Base-by-base conservation (phyloP, 1,140 invertebrate genomes). In the Macrobrachium nipponense region DNA sequence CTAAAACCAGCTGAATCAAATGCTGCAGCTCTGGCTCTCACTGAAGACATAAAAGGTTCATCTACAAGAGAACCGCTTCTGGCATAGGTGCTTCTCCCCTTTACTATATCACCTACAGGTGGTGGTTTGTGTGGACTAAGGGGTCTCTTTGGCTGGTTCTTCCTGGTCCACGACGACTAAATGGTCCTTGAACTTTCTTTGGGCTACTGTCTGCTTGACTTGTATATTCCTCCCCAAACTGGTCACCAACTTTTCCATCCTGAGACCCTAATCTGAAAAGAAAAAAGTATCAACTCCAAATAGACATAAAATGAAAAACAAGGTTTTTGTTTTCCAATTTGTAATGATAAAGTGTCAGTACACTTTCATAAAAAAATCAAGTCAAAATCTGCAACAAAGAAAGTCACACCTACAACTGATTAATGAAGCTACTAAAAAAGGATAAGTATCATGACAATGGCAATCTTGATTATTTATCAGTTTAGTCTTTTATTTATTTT, bases 81-180 rank as follows among this genome's bases (percentile, higher is more conserved):
- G 88, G 88, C 78, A 89, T 81, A n/a, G 88, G 85, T 59, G 82
- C 75, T 17, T 84, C 81, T 17, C 88, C 86, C 86, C 20, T 89
- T 89, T 58, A 89, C 82, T 10, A 89, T 68, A 10, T 86, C 68
- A 18, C 77, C 77, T 36, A 86, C 77, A 8, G 83, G 83, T 20
- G 18, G 44, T n/a, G 76, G 77, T 44, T 80, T 86, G 15, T 80
- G 64, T 8, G 83, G 83, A 75, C 83, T 86, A 8, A 73, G 27
- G 23, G 27, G 23, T 72, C 76, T 5, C 83, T 18, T 58, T 77
- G 68, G 60, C 77, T 80, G 12, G 20, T 80, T n/a, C 77, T 64
- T 59, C 73, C 77, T 61, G 66, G 68, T 23, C 75, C n/a, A 58
- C 6, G 18, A 2, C 64, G 76, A 15, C 58, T 79, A 15, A 85